Conservation (phyloP, 2,888 invertebrate species). For the Orgyia antiqua region DNA sequence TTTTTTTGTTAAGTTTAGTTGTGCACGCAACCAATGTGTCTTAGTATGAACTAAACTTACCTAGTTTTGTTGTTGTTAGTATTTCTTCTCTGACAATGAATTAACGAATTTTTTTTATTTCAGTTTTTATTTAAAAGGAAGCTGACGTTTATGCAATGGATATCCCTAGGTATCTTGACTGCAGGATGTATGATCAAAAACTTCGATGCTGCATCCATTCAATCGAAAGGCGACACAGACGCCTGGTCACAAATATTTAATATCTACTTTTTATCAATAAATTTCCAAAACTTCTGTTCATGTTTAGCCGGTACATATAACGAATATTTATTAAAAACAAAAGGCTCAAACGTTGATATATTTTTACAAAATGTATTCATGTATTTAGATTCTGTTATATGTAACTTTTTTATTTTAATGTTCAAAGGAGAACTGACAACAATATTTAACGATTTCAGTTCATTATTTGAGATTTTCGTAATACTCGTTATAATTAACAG, state of each 20-base stretch:
- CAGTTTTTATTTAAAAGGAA: slow-evolving; percentile 92
- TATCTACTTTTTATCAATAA: slow-evolving; percentile 81
- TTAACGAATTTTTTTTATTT: too few relatives aligned
- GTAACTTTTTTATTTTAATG: slow-evolving; percentile 86
- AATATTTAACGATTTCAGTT: slow-evolving; percentile 78
- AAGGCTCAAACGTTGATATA: slow-evolving; percentile 90
- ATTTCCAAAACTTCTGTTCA: slow-evolving; percentile 91
- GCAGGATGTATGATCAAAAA: slow-evolving; percentile 95
- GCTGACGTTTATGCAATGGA: slow-evolving; percentile 90
- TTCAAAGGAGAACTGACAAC: slow-evolving; percentile 80
- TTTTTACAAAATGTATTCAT: slow-evolving; percentile 96
- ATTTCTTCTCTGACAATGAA: too few relatives aligned
- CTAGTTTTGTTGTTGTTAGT: too few relatives aligned
- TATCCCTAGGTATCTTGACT: slow-evolving; percentile 91
- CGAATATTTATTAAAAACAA: slow-evolving; percentile 93
- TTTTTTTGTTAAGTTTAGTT: too few relatives aligned
- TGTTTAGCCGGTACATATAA: slow-evolving; percentile 97
- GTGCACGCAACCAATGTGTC: too few relatives aligned
- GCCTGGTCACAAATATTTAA: slow-evolving; percentile 68
- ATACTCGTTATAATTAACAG: slow-evolving; percentile 92
- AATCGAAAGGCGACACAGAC: slow-evolving; percentile 38
- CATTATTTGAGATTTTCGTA: slow-evolving; percentile 83
- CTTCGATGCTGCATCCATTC: slow-evolving; percentile 74
- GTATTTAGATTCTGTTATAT: slow-evolving; percentile 96
- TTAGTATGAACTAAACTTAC: too few relatives aligned